phyloP scores from a whole-genome alignment of 2,113 vertebrate species.

The Mixornis gularis region DNA sequence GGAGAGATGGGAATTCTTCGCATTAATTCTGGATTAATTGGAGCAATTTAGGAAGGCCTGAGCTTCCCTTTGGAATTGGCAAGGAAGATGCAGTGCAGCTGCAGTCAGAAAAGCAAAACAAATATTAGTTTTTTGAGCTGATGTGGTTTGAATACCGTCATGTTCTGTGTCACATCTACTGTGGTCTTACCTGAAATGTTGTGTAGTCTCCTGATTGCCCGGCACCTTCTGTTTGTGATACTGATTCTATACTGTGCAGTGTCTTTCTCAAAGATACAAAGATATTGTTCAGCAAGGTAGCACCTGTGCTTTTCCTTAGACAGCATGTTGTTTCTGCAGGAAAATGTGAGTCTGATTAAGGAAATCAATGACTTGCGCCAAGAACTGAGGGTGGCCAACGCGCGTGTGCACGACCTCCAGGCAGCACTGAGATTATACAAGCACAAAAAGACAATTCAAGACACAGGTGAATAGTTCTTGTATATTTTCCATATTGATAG shows the following conservation, averaged over 20 bases:
- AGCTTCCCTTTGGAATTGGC: background rate
- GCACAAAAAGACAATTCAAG: slow-evolving; percentile 45
- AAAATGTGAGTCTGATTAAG: slow-evolving; percentile 76
- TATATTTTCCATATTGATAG: background rate
- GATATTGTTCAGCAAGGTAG: background rate
- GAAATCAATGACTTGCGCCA: slow-evolving; percentile 74
- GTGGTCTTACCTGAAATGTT: background rate
- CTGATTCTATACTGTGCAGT: background rate
- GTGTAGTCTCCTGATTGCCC: background rate
- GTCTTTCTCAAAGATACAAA: background rate
- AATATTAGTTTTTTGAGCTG: background rate
- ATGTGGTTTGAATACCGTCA: background rate
- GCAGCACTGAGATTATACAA: slow-evolving; percentile 61
- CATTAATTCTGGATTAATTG: slow-evolving; percentile 20
- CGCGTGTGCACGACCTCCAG: slow-evolving; percentile 61
- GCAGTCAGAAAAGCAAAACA: background rate
- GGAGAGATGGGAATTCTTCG: background rate
- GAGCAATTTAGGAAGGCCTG: background rate
- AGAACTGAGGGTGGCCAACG: slow-evolving; percentile 64
- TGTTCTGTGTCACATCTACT: background rate
- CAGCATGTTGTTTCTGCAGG: slow-evolving; percentile 50
- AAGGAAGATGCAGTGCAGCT: background rate
- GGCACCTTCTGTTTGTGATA: background rate
- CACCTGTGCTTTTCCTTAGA: background rate
- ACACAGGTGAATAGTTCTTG: slow-evolving; percentile 60